Conservation (phyloP, 2,797 vertebrate species). For the Microctenopoma stevenorrisi region DNA sequence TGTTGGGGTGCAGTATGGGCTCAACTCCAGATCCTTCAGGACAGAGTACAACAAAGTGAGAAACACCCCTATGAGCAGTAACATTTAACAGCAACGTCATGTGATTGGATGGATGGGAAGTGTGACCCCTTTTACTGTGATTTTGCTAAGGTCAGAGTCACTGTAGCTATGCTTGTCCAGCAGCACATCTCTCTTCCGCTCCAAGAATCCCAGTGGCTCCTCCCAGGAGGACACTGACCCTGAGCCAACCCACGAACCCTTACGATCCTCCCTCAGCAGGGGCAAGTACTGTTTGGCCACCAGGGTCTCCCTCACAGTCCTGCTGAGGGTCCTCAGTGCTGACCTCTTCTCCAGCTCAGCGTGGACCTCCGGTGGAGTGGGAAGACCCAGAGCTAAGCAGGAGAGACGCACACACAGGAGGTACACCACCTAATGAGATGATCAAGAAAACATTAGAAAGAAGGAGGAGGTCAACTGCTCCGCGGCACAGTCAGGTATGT, state of each 20-base stretch:
- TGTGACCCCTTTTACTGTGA: slow-evolving; percentile 60
- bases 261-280: slow-evolving; percentile 62
- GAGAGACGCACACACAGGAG: slow-evolving; percentile 82
- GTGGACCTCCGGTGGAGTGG: slow-evolving; percentile 68
- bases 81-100: background rate
- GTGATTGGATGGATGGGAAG: background rate
- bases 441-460: slow-evolving; percentile 9
- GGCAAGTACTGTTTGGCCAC: slow-evolving; percentile 75
- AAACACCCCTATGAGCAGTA: background rate
- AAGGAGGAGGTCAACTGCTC: background rate
- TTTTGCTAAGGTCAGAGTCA: slow-evolving; percentile 83
- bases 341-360: slow-evolving; percentile 80
- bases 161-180: slow-evolving; percentile 84
- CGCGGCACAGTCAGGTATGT: background rate
- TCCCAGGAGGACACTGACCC: slow-evolving; percentile 80
- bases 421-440: slow-evolving; percentile 75
- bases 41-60: slow-evolving; percentile 40
- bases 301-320: slow-evolving; percentile 79
- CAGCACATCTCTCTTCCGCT: slow-evolving; percentile 77
- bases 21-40: slow-evolving; percentile 69
- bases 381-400: slow-evolving; percentile 77
- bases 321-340: slow-evolving; percentile 64
- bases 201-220: slow-evolving; percentile 76
- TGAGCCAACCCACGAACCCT: slow-evolving; percentile 39
- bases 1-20: slow-evolving; percentile 48